phyloP scores from a whole-genome alignment of 1,140 invertebrate genomes.

The Ceratosolen solmsi region DNA sequence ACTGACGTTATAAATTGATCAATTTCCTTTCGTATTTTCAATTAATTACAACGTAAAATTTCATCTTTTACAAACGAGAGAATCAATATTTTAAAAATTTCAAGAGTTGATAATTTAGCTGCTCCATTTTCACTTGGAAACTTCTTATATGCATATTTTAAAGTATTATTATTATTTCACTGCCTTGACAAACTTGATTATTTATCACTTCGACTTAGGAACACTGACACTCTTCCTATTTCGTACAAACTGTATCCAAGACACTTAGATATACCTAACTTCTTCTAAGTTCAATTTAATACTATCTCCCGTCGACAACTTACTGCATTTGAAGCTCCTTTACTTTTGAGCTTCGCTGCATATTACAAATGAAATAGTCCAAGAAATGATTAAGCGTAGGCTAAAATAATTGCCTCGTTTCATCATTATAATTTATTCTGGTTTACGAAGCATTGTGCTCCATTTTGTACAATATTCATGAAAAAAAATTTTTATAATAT shows the following conservation, averaged over 20 bases:
- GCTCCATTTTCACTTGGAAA: not conserved
- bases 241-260: not conserved
- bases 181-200: not conserved
- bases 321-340: not conserved
- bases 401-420: not conserved
- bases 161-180: slow-evolving; percentile 16
- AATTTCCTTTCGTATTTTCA: too few species aligned
- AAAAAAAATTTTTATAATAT: too few species aligned
- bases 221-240: not conserved
- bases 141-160: not conserved
- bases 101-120: not conserved
- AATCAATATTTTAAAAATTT: too few species aligned
- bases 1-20: too few species aligned
- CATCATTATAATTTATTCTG: too few species aligned
- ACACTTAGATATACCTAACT: not conserved
- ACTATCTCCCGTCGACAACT: not conserved
- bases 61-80: too few species aligned
- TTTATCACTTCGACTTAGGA: not conserved
- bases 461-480: too few species aligned
- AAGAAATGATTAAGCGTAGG: too few species aligned
- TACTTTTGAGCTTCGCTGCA: too few species aligned
- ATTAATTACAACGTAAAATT: too few species aligned
- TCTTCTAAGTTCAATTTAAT: not conserved
- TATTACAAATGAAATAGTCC: too few species aligned
- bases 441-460: too few species aligned